Conservation (phyloP, 2,113 vertebrate genomes). For the Colistium nudipinnis region DNA sequence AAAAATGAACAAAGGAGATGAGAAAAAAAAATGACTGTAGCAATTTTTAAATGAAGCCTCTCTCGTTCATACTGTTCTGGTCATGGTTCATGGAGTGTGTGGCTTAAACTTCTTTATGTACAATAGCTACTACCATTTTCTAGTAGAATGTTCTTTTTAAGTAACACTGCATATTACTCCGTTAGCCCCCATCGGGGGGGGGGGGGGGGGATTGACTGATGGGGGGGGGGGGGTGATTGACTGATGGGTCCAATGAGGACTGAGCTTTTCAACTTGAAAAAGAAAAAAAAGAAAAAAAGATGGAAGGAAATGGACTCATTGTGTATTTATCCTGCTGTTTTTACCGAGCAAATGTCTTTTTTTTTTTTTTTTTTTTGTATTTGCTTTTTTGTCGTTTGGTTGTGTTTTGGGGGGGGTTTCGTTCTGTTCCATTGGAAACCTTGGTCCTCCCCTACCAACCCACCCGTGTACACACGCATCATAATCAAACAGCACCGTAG, state of each 20-base stretch:
- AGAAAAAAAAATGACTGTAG: conserved; percentile 75
- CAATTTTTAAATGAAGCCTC: conserved; percentile 81
- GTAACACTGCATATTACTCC: conserved; percentile 80
- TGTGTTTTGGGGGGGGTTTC: conserved; percentile 24
- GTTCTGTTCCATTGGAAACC: conserved; percentile 62
- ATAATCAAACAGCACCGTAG: conserved; percentile 76
- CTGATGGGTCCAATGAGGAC: conserved; percentile 74
- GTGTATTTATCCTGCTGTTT: conserved; percentile 88
- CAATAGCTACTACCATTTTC: conserved; percentile 83
- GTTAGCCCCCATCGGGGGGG: conserved; percentile 72
- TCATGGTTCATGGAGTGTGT: conserved; percentile 77
- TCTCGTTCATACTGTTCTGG: conserved; percentile 74
- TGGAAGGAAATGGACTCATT: conserved; percentile 77
- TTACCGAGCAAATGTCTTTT: conserved; percentile 81
- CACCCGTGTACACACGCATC: conserved; percentile 70
- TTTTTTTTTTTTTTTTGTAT: conserved; percentile 57
- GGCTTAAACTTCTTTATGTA: conserved; percentile 80
- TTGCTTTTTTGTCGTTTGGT: conserved; percentile 67
- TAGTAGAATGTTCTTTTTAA: conserved; percentile 82
- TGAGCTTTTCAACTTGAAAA: conserved; percentile 72
- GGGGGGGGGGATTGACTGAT: conserved; percentile 75
- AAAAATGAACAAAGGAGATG: conserved; percentile 54
- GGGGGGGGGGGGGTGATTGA: conserved; percentile 73
- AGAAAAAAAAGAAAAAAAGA: conserved; percentile 50
- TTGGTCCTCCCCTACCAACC: neutral